These are phyloP conservation scores for Dinothrombium tinctorium DNA, from an alignment of 1,140 invertebrate species.

Conservation along the genomic window DNA sequence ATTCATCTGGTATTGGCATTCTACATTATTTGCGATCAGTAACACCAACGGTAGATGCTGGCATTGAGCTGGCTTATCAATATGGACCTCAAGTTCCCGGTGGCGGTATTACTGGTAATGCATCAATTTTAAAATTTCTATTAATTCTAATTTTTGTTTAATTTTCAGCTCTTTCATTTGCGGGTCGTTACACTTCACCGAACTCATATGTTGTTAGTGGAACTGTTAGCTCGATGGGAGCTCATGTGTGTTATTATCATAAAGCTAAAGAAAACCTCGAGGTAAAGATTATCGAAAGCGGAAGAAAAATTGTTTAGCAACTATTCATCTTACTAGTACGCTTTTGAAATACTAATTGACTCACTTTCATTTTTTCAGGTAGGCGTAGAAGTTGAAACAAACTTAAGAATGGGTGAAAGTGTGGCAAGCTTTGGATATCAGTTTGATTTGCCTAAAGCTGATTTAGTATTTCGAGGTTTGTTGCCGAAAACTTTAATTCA, in stretches of 20 bases:
- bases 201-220: slow-evolving; percentile 32
- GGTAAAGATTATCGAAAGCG: slow-evolving; percentile 30
- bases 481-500: slow-evolving; percentile 3
- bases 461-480: slow-evolving; percentile 70
- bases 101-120: slow-evolving; percentile 45
- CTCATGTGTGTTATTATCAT: slow-evolving; percentile 82
- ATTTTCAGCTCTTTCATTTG: slow-evolving; percentile 18
- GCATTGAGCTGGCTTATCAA: slow-evolving; percentile 80
- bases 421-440: slow-evolving; percentile 85
- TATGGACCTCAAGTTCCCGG: slow-evolving; percentile 58
- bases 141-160: slow-evolving; percentile 8
- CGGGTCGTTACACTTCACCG: slow-evolving; percentile 10
- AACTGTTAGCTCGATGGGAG: slow-evolving; percentile 49
- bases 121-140: not conserved
- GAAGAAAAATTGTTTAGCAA: not conserved
- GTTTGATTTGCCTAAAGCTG: slow-evolving; percentile 82
- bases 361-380: slow-evolving; percentile 20
- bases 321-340: not conserved
- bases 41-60: slow-evolving; percentile 49
- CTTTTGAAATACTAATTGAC: not conserved
- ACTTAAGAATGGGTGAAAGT: slow-evolving; percentile 61
- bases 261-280: slow-evolving; percentile 71
- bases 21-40: slow-evolving; percentile 84
- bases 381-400: slow-evolving; percentile 38
- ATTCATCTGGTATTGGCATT: slow-evolving; percentile 54